Evolutionary conservation across 2,113 vertebrate genomes (phyloP).

Genomic region (Charadrius vociferus): DNA sequence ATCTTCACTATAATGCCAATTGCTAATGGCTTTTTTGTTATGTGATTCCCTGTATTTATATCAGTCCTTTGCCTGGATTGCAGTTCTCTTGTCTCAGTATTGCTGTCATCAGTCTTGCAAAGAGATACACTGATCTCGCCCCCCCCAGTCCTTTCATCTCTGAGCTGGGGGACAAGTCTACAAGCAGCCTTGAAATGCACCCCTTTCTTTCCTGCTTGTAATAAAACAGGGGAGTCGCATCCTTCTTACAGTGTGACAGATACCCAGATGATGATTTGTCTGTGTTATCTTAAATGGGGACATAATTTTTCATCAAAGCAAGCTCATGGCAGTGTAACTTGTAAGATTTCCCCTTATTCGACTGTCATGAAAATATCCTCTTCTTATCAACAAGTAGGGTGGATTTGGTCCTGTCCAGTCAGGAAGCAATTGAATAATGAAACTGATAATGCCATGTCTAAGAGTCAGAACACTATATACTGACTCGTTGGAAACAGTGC

Average conservation of each 20-base stretch:
- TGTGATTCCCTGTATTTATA: fast-evolving
- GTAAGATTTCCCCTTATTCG: background rate
- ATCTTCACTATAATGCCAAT: background rate
- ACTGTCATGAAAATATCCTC: background rate
- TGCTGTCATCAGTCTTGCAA: background rate
- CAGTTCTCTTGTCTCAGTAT: background rate
- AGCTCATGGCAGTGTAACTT: background rate
- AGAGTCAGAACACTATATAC: background rate
- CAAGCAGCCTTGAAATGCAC: background rate
- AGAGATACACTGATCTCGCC: background rate
- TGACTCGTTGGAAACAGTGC: background rate
- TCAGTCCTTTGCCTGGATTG: background rate
- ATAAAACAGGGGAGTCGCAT: fast-evolving
- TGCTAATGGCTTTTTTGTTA: background rate
- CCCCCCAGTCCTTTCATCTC: background rate
- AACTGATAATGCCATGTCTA: fast-evolving
- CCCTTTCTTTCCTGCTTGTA: background rate
- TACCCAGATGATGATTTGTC: background rate
- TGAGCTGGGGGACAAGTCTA: background rate
- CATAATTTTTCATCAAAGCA: background rate
- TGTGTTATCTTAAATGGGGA: background rate
- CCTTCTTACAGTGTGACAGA: background rate
- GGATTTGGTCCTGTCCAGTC: background rate
- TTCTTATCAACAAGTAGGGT: background rate
- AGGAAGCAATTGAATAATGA: background rate